Conservation (phyloP, 2,797 vertebrate genomes). For the Rhyacichthys aspro region DNA sequence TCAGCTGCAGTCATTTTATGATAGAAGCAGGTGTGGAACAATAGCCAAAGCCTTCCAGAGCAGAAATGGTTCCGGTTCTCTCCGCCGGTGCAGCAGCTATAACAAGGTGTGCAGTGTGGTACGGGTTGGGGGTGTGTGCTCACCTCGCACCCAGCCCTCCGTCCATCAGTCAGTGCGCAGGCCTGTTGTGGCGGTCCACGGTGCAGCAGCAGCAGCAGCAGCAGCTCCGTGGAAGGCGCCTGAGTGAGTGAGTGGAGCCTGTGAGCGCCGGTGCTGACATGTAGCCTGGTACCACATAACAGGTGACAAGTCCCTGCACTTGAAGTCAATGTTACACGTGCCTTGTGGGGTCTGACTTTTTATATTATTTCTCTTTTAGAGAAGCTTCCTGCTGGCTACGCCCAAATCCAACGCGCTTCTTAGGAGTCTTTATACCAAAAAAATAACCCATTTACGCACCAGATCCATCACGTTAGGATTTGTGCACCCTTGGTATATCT, state of each 20-base stretch:
- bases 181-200: conserved; percentile 34
- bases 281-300: conserved; percentile 60
- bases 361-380: conserved; percentile 26
- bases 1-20: not conserved
- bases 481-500: conserved; percentile 28
- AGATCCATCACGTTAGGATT: conserved; percentile 52
- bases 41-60: not conserved
- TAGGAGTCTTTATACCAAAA: conserved; percentile 31
- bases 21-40: not conserved
- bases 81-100: not conserved
- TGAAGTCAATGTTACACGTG: conserved; percentile 63
- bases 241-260: conserved; percentile 38
- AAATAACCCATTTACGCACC: conserved; percentile 13
- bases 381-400: conserved; percentile 50
- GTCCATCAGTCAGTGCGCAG: conserved; percentile 8
- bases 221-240: conserved; percentile 40
- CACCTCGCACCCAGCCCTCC: conserved; percentile 15
- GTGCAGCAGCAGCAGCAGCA: conserved; percentile 11
- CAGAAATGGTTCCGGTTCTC: conserved; percentile 8
- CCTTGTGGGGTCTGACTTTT: conserved; percentile 56
- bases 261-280: conserved; percentile 51
- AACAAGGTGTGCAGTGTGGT: conserved; percentile 9
- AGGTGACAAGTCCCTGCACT: conserved; percentile 74
- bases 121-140: conserved; percentile 1
- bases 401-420: conserved; percentile 41